Conservation (phyloP, 1,140 invertebrate species). For the Diorhabda sublineata region DNA sequence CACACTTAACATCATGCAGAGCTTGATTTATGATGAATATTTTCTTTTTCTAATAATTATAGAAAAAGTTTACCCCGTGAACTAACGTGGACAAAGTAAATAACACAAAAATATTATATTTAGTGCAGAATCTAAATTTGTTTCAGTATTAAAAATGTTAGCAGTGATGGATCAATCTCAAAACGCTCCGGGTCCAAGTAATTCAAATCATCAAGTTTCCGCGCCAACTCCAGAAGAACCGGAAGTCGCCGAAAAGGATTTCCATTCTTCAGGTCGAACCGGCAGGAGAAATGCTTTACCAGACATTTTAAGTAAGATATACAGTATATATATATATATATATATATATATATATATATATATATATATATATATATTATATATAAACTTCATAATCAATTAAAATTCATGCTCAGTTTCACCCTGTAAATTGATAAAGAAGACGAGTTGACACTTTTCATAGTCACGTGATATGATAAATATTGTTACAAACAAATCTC, state of each 20-base stretch:
- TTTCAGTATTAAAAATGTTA: slow-evolving; percentile 42
- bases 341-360: too few species aligned
- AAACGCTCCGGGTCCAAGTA: slow-evolving; percentile 22
- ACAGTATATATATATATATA: too few species aligned
- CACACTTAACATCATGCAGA: background rate
- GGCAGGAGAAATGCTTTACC: slow-evolving; percentile 70
- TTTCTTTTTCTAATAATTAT: background rate
- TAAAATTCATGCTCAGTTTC: too few species aligned
- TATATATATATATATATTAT: too few species aligned
- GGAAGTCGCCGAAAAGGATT: slow-evolving; percentile 51
- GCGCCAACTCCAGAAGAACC: slow-evolving; percentile 21
- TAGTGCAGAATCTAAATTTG: slow-evolving; percentile 5
- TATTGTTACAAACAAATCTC: too few species aligned
- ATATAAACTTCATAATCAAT: too few species aligned
- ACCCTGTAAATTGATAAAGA: too few species aligned
- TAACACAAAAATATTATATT: background rate
- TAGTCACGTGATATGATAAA: too few species aligned
- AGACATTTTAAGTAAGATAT: slow-evolving; percentile 45
- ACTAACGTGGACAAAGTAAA: background rate
- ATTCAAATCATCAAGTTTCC: slow-evolving; percentile 18
- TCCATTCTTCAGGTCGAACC: slow-evolving; percentile 65
- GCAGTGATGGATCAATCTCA: slow-evolving; percentile 40
- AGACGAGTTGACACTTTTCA: too few species aligned
- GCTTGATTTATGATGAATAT: background rate
- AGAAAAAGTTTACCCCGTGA: background rate